Conservation (phyloP, 2,888 invertebrate genomes). For the Pegoplata infirma region DNA sequence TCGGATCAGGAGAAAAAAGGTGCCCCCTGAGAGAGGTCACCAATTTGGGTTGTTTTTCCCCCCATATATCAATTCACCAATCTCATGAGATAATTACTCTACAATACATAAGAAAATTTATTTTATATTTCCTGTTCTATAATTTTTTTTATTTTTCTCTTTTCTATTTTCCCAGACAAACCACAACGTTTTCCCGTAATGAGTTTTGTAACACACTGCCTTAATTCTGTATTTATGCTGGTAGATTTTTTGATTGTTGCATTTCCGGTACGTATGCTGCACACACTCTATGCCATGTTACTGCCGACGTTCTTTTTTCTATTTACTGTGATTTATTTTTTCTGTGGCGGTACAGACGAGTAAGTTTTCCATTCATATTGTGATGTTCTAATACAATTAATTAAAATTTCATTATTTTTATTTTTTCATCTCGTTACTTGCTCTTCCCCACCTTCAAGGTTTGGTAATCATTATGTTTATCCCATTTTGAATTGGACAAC, state of each 20-base stretch:
- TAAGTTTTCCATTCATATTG: too few relatives aligned
- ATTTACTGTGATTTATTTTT: conserved; percentile 82
- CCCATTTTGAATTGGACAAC: conserved; percentile 87
- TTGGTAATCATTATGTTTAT: conserved; percentile 84
- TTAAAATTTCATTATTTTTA: too few relatives aligned
- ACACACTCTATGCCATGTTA: conserved; percentile 82
- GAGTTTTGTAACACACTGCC: conserved; percentile 86
- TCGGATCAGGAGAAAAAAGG: too few relatives aligned
- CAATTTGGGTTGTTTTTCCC: too few relatives aligned
- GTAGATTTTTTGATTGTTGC: conserved; percentile 84
- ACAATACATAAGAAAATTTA: not conserved
- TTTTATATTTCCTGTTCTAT: conserved; percentile 24
- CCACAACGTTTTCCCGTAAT: conserved; percentile 82
- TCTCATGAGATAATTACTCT: not conserved
- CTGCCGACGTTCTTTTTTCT: conserved; percentile 80
- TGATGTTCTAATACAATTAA: conserved; percentile 31
- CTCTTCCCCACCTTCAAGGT: conserved; percentile 67
- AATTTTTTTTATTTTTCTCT: conserved; percentile 24
- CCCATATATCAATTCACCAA: not conserved
- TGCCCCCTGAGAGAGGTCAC: too few relatives aligned
- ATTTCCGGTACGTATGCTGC: conserved; percentile 84
- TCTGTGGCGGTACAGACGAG: conserved; percentile 82
- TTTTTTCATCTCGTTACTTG: not conserved
- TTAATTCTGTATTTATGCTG: conserved; percentile 86
- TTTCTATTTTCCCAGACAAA: conserved; percentile 78